Evolutionary conservation across 2,113 vertebrate species (phyloP), one percentile per base, ranked within the genome.

Genomic region (Sakesphorus luctuosus): DNA sequence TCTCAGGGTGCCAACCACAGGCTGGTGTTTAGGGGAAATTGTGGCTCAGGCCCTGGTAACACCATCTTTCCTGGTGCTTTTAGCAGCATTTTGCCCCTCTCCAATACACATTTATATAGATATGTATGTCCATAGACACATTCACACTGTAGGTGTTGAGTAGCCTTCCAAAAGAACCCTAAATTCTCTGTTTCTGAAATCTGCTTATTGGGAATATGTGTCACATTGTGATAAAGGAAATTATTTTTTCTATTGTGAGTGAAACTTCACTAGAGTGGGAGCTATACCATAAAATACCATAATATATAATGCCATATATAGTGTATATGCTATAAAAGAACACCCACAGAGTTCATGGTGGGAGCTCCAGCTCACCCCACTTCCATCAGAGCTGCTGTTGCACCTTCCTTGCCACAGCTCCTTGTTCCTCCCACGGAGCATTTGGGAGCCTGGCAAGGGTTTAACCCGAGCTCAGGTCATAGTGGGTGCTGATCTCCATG

Each of bases 71-170:
- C 38, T 59, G 17, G 29, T 33, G n/a, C 33, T 50, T 36, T 36
- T 12, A 73, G 66, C 87, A 66, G 20, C 43, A 7, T 19, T 72
- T 40, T 61, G 16, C 13, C 61, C 23, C 71, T 21, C 0, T 50
- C 6, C 50, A 76, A 21, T 26, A 2, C 21, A 18, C 0, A 2
- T 65, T 55, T 36, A 0, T 31, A 2, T 3, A 20, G 7, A 26
- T 4, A 10, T 0, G 6, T 13, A 13, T 1, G 19, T 5, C 8
- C 0, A 10, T 7, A 14, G 38, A 17, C 11, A 33, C 13, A 61
- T 15, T 28, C 28, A 40, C 53, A 9, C 49, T 79, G 3, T 13
- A 6, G 7, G 0, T 31, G 20, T 8, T 69, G 2, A 46, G 19
- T 13, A 47, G 18, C 55, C 50, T 58, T 11, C 35, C 49, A 58